Conservation (phyloP, 37 sponge, comb jelly and placozoan species). For the Ephydatia muelleri region DNA sequence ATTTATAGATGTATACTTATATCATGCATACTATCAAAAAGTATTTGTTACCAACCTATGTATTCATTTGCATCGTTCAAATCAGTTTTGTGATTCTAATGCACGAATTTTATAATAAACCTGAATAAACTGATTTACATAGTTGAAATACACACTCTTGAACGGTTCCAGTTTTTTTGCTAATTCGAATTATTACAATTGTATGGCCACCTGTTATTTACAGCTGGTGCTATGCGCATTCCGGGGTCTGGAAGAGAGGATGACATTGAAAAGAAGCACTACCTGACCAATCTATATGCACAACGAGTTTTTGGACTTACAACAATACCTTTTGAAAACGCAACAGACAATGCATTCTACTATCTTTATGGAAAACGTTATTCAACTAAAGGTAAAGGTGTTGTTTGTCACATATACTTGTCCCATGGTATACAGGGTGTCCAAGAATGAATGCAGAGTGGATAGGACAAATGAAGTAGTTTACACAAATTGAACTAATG, state of each 20-base stretch:
- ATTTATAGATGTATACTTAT: no score
- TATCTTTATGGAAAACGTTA: background rate
- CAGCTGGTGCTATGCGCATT: conserved; percentile 57
- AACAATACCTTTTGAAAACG: conserved; percentile 11
- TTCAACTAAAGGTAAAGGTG: background rate
- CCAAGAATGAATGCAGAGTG: background rate
- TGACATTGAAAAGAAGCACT: conserved; percentile 12
- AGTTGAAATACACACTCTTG: no score
- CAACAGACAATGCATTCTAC: background rate
- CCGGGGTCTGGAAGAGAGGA: conserved; percentile 21
- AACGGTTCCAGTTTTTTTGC: background rate
- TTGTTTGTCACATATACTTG: background rate
- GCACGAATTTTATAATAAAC: background rate
- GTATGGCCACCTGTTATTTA: background rate
- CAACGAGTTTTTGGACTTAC: conserved; percentile 5
- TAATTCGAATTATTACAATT: background rate
- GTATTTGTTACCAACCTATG: no score
- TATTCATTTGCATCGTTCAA: background rate
- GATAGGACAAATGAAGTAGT: background rate
- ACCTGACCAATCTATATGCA: conserved; percentile 39
- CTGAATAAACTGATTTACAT: no score
- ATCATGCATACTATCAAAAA: no score
- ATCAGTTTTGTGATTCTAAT: background rate
- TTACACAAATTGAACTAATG: no score
- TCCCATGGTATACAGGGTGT: background rate